A percentile compares a stretch with the other conserved stretches of the same genome.
Conservation (phyloP, 2,797 vertebrate genomes). For the Gastrophryne carolinensis region DNA sequence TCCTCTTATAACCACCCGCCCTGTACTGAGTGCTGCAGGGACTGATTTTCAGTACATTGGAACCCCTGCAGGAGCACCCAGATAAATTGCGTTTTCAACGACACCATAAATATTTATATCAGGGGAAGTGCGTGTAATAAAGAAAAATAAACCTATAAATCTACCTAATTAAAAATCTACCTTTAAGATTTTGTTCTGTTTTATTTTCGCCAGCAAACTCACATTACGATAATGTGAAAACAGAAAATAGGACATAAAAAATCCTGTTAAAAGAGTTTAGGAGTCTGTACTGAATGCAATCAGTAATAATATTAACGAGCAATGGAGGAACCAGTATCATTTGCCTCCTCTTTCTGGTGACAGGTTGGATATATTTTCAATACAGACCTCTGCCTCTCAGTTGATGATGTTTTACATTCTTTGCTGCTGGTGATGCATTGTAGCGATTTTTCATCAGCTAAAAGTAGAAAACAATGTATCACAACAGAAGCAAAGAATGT, state of each 20-base stretch:
- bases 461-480: no score
- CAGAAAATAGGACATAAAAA: constrained; percentile 1
- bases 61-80: constrained; percentile 14
- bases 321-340: no score
- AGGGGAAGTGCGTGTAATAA: constrained; percentile 13
- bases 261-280: background rate
- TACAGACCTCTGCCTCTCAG: no score
- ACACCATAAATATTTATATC: constrained; percentile 44
- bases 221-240: background rate
- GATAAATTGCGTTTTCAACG: constrained; percentile 42
- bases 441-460: no score
- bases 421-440: no score
- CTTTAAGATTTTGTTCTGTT: background rate
- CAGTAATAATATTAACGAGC: no score
- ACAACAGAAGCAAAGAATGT: no score
- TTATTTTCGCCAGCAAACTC: background rate
- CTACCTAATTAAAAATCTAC: constrained; percentile 30
- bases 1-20: background rate
- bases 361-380: no score
- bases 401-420: no score
- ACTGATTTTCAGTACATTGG: constrained; percentile 1
- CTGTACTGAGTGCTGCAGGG: background rate
- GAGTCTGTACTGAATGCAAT: background rate
- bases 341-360: no score
- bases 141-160: constrained; percentile 26